Conservation (phyloP, 2,888 invertebrate species). For the Clunio marinus region DNA sequence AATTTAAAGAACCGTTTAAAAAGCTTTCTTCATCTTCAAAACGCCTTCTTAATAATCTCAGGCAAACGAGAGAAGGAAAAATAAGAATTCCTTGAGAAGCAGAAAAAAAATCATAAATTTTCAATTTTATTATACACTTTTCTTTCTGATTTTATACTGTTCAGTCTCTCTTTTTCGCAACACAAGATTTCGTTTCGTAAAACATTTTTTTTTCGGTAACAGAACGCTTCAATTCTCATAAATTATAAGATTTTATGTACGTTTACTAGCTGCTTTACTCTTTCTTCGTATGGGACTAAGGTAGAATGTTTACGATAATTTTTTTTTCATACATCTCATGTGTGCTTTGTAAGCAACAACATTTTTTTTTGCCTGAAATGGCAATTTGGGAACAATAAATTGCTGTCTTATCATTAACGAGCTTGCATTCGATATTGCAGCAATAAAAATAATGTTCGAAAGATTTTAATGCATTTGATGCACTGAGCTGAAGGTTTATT, state of each 20-base stretch:
- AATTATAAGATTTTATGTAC: slow-evolving; percentile 37
- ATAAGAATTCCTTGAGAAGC: slow-evolving; percentile 8
- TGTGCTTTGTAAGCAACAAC: not conserved
- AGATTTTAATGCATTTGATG: too few species aligned
- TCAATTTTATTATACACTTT: slow-evolving; percentile 38
- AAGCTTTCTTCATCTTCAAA: slow-evolving; percentile 24
- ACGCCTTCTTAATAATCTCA: slow-evolving; percentile 37
- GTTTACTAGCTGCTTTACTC: slow-evolving; percentile 5
- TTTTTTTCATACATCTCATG: not conserved
- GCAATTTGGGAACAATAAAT: not conserved
- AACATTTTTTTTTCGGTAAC: slow-evolving; percentile 23
- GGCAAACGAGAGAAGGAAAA: not conserved
- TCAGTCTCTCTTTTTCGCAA: slow-evolving; percentile 23
- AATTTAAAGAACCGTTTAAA: slow-evolving; percentile 38
- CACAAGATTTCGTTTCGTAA: slow-evolving; percentile 15
- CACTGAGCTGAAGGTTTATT: too few species aligned
- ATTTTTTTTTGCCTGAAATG: too few species aligned
- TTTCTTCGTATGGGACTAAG: not conserved
- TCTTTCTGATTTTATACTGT: slow-evolving; percentile 30
- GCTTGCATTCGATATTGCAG: not conserved
- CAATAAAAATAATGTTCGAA: slow-evolving; percentile 4
- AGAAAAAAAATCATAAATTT: slow-evolving; percentile 35
- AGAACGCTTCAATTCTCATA: slow-evolving; percentile 36
- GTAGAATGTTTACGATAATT: too few species aligned
- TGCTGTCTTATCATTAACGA: not conserved